These are phyloP conservation scores for Acanthisitta chloris DNA, from an alignment of 2,113 vertebrate species.

Conservation along the genomic window DNA sequence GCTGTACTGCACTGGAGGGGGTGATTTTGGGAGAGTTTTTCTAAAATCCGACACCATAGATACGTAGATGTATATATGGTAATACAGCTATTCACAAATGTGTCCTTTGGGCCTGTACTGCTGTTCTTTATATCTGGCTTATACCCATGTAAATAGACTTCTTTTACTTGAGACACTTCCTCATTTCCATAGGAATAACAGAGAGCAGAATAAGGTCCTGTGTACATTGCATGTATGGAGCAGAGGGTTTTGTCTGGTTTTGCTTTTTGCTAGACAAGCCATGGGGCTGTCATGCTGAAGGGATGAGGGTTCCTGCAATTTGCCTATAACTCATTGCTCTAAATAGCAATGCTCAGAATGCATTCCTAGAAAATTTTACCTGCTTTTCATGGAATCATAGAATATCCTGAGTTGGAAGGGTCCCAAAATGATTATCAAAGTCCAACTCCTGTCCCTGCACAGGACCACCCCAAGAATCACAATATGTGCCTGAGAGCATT, in stretches of 20 bases:
- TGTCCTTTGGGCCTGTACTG: not conserved
- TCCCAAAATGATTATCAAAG: not conserved
- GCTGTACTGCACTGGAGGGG: not conserved
- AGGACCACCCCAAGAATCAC: not conserved
- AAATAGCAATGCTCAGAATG: not conserved
- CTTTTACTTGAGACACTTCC: not conserved
- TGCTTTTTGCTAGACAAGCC: not conserved
- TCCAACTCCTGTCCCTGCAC: not conserved
- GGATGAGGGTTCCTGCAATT: not conserved
- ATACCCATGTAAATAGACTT: not conserved
- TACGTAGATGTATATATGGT: not conserved
- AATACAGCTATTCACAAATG: not conserved
- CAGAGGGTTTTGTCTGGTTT: not conserved
- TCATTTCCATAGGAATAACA: not conserved
- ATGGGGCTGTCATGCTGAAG: not conserved
- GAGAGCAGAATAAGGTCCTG: not conserved
- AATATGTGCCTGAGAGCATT: not conserved
- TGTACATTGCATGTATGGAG: fast-evolving
- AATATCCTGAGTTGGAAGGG: not conserved
- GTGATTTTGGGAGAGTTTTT: not conserved
- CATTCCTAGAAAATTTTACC: not conserved
- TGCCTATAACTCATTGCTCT: not conserved
- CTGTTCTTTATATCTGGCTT: not conserved
- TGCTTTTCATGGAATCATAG: not conserved
- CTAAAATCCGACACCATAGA: not conserved